Evolutionary conservation across 2,888 invertebrate species (phyloP).

Genomic region (Torymus auratus): DNA sequence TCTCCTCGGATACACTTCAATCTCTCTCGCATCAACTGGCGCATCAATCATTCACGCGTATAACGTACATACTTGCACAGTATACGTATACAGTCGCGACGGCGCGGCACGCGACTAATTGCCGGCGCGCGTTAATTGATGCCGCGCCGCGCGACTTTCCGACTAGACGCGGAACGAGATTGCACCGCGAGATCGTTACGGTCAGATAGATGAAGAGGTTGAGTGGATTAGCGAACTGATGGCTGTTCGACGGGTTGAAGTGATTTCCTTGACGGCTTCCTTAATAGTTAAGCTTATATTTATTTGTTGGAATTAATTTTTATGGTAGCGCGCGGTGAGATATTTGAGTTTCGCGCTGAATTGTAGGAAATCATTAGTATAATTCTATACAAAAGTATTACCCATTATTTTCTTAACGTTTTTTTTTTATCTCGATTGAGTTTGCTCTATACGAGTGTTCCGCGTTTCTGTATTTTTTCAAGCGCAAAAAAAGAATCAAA

Average conservation of each 20-base stretch:
- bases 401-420: too few species aligned
- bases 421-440: too few species aligned
- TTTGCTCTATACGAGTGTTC: too few species aligned
- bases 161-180: slow-evolving; percentile 1
- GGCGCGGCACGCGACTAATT: slow-evolving; percentile 37
- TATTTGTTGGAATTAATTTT: background rate
- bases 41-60: slow-evolving; percentile 33
- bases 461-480: too few species aligned
- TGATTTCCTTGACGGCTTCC: too few species aligned
- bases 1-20: too few species aligned
- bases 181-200: background rate
- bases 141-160: slow-evolving; percentile 3
- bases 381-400: too few species aligned
- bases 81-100: slow-evolving; percentile 11
- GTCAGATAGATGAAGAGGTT: background rate
- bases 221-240: background rate
- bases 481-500: too few species aligned
- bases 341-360: too few species aligned
- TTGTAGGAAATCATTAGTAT: too few species aligned
- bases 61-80: too few species aligned
- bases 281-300: background rate
- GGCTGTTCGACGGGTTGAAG: background rate
- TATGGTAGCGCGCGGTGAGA: too few species aligned
- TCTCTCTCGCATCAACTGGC: background rate
- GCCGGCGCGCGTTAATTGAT: slow-evolving; percentile 48